Conservation (phyloP, 2,888 invertebrate species). For the Hypselothyrea guttata region DNA sequence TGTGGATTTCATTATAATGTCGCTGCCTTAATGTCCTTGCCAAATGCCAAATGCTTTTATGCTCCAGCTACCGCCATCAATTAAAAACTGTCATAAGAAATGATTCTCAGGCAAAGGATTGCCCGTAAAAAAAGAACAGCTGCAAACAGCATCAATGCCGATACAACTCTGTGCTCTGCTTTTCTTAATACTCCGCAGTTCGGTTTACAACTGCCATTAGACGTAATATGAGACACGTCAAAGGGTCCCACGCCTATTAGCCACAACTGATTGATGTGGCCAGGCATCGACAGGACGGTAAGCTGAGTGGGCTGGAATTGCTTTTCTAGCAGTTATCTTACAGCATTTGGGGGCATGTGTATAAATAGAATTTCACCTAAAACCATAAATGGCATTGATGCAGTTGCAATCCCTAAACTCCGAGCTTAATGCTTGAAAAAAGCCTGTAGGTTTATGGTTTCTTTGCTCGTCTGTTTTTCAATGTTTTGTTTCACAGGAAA, state of each 20-base stretch:
- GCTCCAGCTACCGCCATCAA: conserved; percentile 44
- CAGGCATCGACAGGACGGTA: conserved; percentile 1
- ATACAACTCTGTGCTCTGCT: conserved; percentile 2
- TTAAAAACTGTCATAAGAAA: conserved; percentile 63
- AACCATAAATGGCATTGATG: conserved; percentile 2
- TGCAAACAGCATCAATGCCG: conserved; percentile 31
- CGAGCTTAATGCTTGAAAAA: conserved; percentile 3
- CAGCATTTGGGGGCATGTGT: too few relatives aligned
- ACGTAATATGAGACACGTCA: conserved; percentile 34
- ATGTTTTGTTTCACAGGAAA: neutral
- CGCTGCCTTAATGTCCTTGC: conserved; percentile 24
- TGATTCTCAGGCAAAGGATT: conserved; percentile 45
- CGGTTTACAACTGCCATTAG: conserved; percentile 31
- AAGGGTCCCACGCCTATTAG: neutral
- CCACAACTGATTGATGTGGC: conserved; percentile 64
- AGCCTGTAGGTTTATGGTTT: conserved; percentile 6
- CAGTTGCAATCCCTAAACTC: conserved; percentile 2
- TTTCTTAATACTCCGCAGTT: neutral
- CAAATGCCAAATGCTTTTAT: conserved; percentile 30
- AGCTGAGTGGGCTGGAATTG: neutral
- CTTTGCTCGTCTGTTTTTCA: neutral
- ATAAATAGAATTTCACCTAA: too few relatives aligned
- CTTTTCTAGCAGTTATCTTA: neutral
- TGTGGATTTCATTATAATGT: conserved; percentile 31
- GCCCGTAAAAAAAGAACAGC: conserved; percentile 40